phyloP scores from a whole-genome alignment of 2,888 invertebrate genomes.

The Drosophila villosipedis region DNA sequence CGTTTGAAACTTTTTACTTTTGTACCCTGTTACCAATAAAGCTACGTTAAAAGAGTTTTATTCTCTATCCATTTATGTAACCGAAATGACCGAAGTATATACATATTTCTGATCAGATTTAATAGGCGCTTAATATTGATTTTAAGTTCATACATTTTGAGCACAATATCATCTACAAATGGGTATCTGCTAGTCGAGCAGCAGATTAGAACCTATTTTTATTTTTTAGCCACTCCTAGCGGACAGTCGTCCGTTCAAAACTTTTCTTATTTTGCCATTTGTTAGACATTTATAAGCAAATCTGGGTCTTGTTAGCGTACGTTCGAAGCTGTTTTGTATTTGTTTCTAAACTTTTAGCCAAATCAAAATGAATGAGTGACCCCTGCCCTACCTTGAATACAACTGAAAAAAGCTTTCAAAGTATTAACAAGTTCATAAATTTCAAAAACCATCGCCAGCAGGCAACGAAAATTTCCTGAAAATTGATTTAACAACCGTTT shows the following conservation, averaged over 20 bases:
- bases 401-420: slow-evolving; percentile 67
- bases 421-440: slow-evolving; percentile 70
- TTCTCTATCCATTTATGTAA: not conserved
- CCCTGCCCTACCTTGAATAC: slow-evolving; percentile 34
- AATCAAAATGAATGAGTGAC: slow-evolving; percentile 56
- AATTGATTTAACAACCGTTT: slow-evolving; percentile 44
- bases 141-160: not conserved
- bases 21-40: not conserved
- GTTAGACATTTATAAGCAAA: slow-evolving; percentile 76
- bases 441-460: slow-evolving; percentile 16
- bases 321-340: slow-evolving; percentile 33
- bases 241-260: slow-evolving; percentile 42
- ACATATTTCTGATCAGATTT: not conserved
- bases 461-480: slow-evolving; percentile 23
- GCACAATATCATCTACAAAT: not conserved
- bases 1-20: slow-evolving; percentile 12
- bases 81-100: not conserved
- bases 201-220: slow-evolving; percentile 8
- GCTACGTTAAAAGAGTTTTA: not conserved
- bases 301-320: slow-evolving; percentile 61
- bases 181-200: not conserved
- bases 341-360: slow-evolving; percentile 60
- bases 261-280: slow-evolving; percentile 64
- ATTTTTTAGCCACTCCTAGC: slow-evolving; percentile 19
- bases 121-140: not conserved